Percentiles rank a stretch among this genome's conserved stretches.
Conservation (phyloP, 1,140 invertebrate genomes). For the Sinella curviseta region DNA sequence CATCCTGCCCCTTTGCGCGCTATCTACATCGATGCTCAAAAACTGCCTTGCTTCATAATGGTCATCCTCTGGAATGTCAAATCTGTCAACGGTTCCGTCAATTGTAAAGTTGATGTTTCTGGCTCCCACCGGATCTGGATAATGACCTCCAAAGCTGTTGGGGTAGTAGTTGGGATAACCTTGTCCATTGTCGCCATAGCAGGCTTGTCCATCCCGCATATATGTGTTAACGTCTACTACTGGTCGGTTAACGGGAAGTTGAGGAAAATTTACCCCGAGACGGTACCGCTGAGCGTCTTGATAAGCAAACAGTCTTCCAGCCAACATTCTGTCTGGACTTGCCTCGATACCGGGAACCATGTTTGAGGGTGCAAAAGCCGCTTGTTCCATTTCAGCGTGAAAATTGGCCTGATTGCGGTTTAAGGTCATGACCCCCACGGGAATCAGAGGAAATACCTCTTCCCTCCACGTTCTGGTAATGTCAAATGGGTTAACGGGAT, state of each 20-base stretch:
- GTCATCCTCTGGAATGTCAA: constrained; percentile 5
- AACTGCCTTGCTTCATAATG: neutral
- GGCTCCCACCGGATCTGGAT: constrained; percentile 20
- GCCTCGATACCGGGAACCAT: constrained; percentile 73
- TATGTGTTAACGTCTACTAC: constrained; percentile 56
- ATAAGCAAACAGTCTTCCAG: constrained; percentile 67
- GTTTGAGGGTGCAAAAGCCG: constrained; percentile 88
- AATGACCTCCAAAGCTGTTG: constrained; percentile 63
- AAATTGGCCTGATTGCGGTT: constrained; percentile 88
- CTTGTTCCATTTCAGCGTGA: constrained; percentile 91
- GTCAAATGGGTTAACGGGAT: constrained; percentile 84
- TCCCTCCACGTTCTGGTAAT: constrained; percentile 92
- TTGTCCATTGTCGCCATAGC: constrained; percentile 44
- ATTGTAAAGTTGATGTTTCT: constrained; percentile 1
- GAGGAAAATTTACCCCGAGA: constrained; percentile 65
- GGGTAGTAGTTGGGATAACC: constrained; percentile 66
- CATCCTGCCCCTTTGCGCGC: neutral
- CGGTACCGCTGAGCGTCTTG: constrained; percentile 67
- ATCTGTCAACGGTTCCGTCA: neutral
- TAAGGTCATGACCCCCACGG: constrained; percentile 84
- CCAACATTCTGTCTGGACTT: constrained; percentile 67
- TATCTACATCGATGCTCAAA: neutral
- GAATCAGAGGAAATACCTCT: constrained; percentile 82
- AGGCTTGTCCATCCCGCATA: constrained; percentile 62
- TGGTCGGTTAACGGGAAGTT: constrained; percentile 66